Evolutionary conservation across 2,888 invertebrate species (phyloP), one percentile per base, ranked within the genome.

Genomic region (Synergus umbraculus): DNA sequence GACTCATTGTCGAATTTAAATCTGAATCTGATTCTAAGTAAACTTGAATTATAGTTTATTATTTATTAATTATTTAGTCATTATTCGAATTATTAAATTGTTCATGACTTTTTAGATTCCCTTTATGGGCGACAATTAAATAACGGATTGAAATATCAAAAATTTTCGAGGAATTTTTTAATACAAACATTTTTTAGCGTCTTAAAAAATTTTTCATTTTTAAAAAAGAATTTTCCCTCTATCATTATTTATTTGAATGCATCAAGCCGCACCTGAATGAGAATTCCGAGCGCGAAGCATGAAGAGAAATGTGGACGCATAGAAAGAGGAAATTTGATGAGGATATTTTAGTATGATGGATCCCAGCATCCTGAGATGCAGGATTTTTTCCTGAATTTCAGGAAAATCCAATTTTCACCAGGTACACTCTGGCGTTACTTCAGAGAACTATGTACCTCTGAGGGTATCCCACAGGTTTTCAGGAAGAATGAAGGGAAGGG

Each of bases 381-480:
- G 65, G 37, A 65, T 7, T 65, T 41, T 29, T 65, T 41, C 13
- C 5, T 41, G 9, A 15, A 5, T 37, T 65, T 37, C 9, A 29
- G 54, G 49, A 73, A 73, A 73, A 54, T 10, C 49, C 10, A 10
- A 54, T 73, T 73, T 54, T 54, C 54, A n/a, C 41, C n/a, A 73
- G n/a, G 37, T 54, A 29, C 81, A 78, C 90, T 85, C 92, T 91
- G 86, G 91, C 81, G 92, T 87, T 85, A 87, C 83, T 87, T 89
- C 76, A 80, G 80, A 85, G 92, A 92, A 92, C 92, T 92, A 88
- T 85, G 82, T 89, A 87, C 89, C 91, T 88, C 91, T 84, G 90
- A 88, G 83, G 91, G 91, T 92, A 91, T 85, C 84, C 85, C 85
- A 82, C 81, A 84, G 87, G 85, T 85, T 84, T 60, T 46, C 81